Evolutionary conservation across 2,888 invertebrate species (phyloP), one percentile per base, ranked within the genome.

Genomic region (Acanthosoma haemorrhoidale): DNA sequence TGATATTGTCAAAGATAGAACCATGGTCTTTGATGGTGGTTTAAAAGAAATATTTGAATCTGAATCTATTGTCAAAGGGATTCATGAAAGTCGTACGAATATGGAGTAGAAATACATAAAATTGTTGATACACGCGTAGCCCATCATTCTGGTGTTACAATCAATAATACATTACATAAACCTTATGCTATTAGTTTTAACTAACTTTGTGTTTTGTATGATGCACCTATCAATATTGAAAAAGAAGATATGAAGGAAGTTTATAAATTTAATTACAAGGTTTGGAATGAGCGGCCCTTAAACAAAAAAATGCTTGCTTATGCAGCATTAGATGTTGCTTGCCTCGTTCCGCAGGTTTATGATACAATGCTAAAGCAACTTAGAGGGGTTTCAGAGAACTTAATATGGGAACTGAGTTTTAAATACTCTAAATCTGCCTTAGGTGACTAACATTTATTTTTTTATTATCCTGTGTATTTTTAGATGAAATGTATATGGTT

Each of bases 81-180:
- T 63, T 63, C 63, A 63, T 39, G 63, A 63, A 29, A 38, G 38
- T 39, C 15, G 15, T 25, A 63, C 9, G 39, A 63, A 36, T 63
- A 25, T 15, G 21, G 39, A n/a, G 63, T 63, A n/a, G 8, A 9
- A 8, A 15, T 41, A 25, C 21, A 18, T 2, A 21, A n/a, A 6
- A 63, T 63, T 25, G 38, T 39, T 41, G 63, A 63, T 63, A 63
- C 63, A 8, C 36, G 63, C 9, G 39, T 63, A 13, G 63, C 41
- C 4, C 39, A 63, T n/a, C 16, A 38, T 18, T 16, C 39, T 5
- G 36, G 32, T 29, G 29, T 16, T n/a, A 15, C 1, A 34, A 2
- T 21, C 13, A 60, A 34, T 15, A 60, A 21, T 39, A 38, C 13
- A 2, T 4, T 13, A 4, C 38, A 21, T 25, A 36, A 2, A 11